Conservation (phyloP, 2,797 vertebrate genomes). For the Etheostoma nigrum region DNA sequence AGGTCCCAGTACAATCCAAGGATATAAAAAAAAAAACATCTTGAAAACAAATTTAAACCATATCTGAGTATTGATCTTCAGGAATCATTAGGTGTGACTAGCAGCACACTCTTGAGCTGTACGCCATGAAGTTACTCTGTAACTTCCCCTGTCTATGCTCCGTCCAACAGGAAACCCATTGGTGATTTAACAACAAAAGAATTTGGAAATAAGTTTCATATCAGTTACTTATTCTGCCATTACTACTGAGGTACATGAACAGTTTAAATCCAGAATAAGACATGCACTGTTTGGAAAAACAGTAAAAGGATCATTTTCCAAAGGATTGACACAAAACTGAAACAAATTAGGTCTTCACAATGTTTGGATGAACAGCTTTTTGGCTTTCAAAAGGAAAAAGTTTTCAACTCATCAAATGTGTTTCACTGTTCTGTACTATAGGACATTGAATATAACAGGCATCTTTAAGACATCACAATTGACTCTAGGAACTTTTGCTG, state of each 20-base stretch:
- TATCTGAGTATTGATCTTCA: conserved; percentile 75
- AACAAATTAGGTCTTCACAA: neutral
- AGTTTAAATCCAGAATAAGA: conserved; percentile 15
- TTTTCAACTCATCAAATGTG: too few species aligned
- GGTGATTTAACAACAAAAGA: conserved; percentile 56
- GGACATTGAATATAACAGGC: neutral
- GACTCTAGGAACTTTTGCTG: neutral
- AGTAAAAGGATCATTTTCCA: neutral
- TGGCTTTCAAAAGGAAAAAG: too few species aligned
- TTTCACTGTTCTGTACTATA: too few species aligned
- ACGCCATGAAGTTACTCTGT: conserved; percentile 68
- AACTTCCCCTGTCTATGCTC: conserved; percentile 58
- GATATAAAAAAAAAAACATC: conserved; percentile 3
- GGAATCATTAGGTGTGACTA: conserved; percentile 61
- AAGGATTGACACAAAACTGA: neutral
- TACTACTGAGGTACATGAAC: conserved; percentile 4
- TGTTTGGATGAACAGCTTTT: neutral
- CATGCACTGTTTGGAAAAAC: neutral
- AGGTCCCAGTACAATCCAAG: too few species aligned
- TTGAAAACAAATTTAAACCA: neutral
- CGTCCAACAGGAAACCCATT: conserved; percentile 45
- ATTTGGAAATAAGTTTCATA: conserved; percentile 66
- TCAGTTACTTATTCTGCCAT: conserved; percentile 62
- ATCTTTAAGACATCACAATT: neutral
- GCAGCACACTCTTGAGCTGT: conserved; percentile 22